These are phyloP conservation scores for Tryphoninae sp. DNA, from an alignment of 2,888 invertebrate species.

Conservation along the genomic window DNA sequence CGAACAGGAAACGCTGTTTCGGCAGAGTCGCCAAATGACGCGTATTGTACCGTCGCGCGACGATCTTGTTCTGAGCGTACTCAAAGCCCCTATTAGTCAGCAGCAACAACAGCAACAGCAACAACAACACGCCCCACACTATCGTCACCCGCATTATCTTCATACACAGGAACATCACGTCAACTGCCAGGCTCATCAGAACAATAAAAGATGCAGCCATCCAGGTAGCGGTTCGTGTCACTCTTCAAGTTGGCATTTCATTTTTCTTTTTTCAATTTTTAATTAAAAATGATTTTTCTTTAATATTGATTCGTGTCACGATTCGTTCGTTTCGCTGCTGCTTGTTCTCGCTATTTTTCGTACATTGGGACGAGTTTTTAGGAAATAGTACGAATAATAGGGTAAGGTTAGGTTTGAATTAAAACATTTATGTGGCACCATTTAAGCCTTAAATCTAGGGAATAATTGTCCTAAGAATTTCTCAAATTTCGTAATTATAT, in stretches of 20 bases:
- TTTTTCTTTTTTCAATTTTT: not conserved
- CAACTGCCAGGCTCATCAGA: constrained; percentile 75
- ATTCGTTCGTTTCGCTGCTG: constrained; percentile 48
- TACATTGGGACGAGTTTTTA: not conserved
- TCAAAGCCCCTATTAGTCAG: constrained; percentile 83
- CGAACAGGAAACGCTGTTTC: constrained; percentile 85
- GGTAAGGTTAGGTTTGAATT: not conserved
- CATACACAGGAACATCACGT: constrained; percentile 72
- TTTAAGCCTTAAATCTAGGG: too few relatives aligned
- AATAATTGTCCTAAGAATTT: too few relatives aligned
- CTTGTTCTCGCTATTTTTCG: constrained; percentile 17
- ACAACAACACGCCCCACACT: constrained; percentile 60
- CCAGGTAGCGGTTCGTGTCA: constrained; percentile 69
- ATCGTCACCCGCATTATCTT: constrained; percentile 63
- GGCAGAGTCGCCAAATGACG: constrained; percentile 84
- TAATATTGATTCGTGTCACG: not conserved
- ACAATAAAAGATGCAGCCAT: constrained; percentile 73
- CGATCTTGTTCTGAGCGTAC: constrained; percentile 84
- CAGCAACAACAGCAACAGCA: constrained; percentile 71
- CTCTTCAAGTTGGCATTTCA: not conserved
- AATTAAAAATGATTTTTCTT: not conserved
- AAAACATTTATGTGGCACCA: too few relatives aligned
- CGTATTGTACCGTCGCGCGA: constrained; percentile 79
- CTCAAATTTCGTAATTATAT: too few relatives aligned
- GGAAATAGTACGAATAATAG: not conserved